Conservation (phyloP, 2,888 invertebrate genomes). For the Megaustenia siamemsis region DNA sequence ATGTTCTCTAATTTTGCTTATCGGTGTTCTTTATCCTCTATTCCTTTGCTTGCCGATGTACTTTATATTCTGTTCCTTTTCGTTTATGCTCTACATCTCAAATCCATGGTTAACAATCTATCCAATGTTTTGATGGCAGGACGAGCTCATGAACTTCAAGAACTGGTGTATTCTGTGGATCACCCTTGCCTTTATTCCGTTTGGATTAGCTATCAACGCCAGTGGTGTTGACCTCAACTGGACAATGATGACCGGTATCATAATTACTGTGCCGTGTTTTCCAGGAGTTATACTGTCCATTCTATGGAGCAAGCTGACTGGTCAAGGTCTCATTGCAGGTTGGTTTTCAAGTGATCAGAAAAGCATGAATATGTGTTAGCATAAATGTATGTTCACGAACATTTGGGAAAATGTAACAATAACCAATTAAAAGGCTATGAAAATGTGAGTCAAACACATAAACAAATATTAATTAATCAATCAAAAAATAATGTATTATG, state of each 20-base stretch:
- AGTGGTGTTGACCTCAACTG: slow-evolving; percentile 71
- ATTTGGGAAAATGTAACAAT: too few relatives aligned
- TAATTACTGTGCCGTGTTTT: slow-evolving; percentile 71
- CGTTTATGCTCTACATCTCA: too few relatives aligned
- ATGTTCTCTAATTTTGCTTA: too few relatives aligned
- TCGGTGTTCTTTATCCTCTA: too few relatives aligned
- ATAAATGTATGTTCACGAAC: too few relatives aligned
- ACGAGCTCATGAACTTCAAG: slow-evolving; percentile 68
- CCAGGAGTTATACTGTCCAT: slow-evolving; percentile 71
- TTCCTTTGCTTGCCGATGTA: too few relatives aligned
- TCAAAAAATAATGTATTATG: too few relatives aligned
- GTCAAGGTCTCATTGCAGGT: slow-evolving; percentile 68
- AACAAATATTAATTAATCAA: too few relatives aligned
- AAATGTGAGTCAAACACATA: too few relatives aligned
- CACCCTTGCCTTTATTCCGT: slow-evolving; percentile 70
- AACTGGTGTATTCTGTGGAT: slow-evolving; percentile 75
- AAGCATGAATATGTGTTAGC: too few relatives aligned
- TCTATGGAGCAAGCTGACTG: slow-evolving; percentile 71
- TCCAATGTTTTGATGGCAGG: slow-evolving; percentile 55
- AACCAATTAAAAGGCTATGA: too few relatives aligned
- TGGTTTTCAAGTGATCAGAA: slow-evolving; percentile 48
- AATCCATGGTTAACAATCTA: neutral
- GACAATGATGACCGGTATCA: slow-evolving; percentile 67
- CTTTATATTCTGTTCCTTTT: too few relatives aligned
- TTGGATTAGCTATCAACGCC: slow-evolving; percentile 66